Percentiles rank a stretch among this genome's conserved stretches.
Conservation (phyloP, 2,113 vertebrate genomes). For the Aepyceros melampus region DNA sequence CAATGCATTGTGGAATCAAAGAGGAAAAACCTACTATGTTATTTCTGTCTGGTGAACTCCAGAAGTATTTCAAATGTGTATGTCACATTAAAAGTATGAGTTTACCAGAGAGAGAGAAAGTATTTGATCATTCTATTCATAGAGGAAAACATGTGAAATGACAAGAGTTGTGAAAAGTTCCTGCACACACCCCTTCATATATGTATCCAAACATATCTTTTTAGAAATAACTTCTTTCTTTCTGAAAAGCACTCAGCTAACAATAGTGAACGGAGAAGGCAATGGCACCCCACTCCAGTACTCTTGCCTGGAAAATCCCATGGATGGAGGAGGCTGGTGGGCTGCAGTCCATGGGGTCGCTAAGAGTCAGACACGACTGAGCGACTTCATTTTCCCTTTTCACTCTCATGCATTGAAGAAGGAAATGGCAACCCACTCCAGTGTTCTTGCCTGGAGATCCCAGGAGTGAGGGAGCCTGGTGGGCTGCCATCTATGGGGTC, state of each 20-base stretch:
- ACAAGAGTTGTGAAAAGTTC: not conserved
- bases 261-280: not conserved
- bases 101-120: not conserved
- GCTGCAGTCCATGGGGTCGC: no score
- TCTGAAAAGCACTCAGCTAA: not conserved
- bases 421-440: no score
- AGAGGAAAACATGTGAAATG: not conserved
- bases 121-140: not conserved
- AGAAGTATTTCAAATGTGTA: not conserved
- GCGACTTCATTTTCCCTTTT: no score
- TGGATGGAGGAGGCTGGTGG: no score
- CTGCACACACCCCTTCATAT: not conserved
- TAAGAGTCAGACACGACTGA: no score
- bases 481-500: rapidly evolving
- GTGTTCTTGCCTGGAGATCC: no score
- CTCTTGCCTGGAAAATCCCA: no score
- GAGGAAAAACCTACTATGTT: not conserved
- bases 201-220: not conserved
- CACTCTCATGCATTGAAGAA: no score
- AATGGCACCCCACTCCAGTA: no score
- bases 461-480: rapidly evolving
- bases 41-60: not conserved
- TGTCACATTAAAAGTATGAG: not conserved
- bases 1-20: not conserved
- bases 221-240: not conserved